Evolutionary conservation across 2,888 invertebrate species (phyloP).

Genomic region (Cremastinae sp.): DNA sequence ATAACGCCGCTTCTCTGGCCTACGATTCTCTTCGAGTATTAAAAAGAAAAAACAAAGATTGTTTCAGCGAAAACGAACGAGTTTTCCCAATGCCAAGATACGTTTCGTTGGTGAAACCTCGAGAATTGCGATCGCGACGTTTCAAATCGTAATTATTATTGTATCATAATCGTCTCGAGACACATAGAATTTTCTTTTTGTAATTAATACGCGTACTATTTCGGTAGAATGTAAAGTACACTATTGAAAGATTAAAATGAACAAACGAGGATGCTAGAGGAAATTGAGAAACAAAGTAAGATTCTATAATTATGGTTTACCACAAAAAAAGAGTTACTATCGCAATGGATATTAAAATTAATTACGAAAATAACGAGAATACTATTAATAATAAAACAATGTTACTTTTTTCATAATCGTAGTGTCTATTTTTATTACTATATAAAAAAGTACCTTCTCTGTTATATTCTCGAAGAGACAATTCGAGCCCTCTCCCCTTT

Average conservation of each 20-base stretch:
- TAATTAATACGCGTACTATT: slow-evolving; percentile 67
- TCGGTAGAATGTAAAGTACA: slow-evolving; percentile 63
- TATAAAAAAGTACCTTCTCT: slow-evolving; percentile 9
- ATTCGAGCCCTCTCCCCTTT: slow-evolving; percentile 1
- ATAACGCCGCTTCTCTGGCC: slow-evolving; percentile 52
- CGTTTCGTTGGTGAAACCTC: not conserved
- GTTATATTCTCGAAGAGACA: slow-evolving; percentile 36
- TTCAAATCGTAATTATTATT: slow-evolving; percentile 57
- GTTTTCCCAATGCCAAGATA: slow-evolving; percentile 32
- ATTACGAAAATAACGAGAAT: slow-evolving; percentile 56
- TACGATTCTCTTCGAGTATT: slow-evolving; percentile 39
- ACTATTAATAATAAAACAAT: slow-evolving; percentile 62
- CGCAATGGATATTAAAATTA: slow-evolving; percentile 68
- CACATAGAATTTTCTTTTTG: slow-evolving; percentile 63
- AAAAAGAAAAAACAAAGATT: slow-evolving; percentile 26
- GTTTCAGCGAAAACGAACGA: slow-evolving; percentile 20
- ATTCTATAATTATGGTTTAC: slow-evolving; percentile 69
- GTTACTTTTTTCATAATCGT: slow-evolving; percentile 61
- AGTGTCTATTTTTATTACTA: slow-evolving; percentile 47
- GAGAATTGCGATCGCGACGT: slow-evolving; percentile 20
- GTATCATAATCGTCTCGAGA: slow-evolving; percentile 56
- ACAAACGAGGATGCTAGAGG: slow-evolving; percentile 21
- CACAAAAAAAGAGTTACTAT: slow-evolving; percentile 66
- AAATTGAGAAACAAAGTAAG: slow-evolving; percentile 42
- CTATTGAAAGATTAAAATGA: slow-evolving; percentile 45